Evolutionary conservation across 2,888 invertebrate genomes (phyloP), one percentile per base, ranked within the genome.

Genomic region (Choreutis nemorana): DNA sequence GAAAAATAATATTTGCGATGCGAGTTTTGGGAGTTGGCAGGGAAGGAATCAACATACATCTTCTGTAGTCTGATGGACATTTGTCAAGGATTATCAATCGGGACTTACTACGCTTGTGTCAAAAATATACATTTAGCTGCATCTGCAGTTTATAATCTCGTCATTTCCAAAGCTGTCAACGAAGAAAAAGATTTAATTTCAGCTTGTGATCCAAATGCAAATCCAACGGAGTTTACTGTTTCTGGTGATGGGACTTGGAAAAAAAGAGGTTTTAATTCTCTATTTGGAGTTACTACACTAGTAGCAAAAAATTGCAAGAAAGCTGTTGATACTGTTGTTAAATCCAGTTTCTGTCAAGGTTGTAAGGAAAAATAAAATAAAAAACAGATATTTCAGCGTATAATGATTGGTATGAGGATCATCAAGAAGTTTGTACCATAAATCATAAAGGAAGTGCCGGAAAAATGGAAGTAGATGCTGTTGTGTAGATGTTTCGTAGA

Each of bases 181-280:
- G 18, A 18, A 18, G 18, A 18, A 7, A 4, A 18, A 18, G 18
- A 18, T 4, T 18, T 18, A 18, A 4, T 6, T 6, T 18, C 18
- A 6, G 18, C 7, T 4, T 18, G 5, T 18, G 40, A 38, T 30
- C 35, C 28, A 21, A 22, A 30, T 27, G 33, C 41, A 35, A 36
- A 46, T 39, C 32, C 40, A 31, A 37, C 35, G 3, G 5, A 16
- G 7, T 30, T 42, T n/a, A 45, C 18, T 34, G 42, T 45, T 23
- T 46, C 39, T 7, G 44, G 41, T 28, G 41, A 45, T 26, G 40
- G 42, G 14, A 37, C 38, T 10, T 48, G 40, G 44, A 42, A 39
- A 28, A 43, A 44, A 27, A 28, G 45, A 33, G 42, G 37, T n/a
- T 45, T 34, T 37, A 26, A 37, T 24, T 45, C 42, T 12, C 30